These are phyloP conservation scores for Microtus richardsoni DNA, from an alignment of 2,113 vertebrate genomes.

Conservation along the genomic window DNA sequence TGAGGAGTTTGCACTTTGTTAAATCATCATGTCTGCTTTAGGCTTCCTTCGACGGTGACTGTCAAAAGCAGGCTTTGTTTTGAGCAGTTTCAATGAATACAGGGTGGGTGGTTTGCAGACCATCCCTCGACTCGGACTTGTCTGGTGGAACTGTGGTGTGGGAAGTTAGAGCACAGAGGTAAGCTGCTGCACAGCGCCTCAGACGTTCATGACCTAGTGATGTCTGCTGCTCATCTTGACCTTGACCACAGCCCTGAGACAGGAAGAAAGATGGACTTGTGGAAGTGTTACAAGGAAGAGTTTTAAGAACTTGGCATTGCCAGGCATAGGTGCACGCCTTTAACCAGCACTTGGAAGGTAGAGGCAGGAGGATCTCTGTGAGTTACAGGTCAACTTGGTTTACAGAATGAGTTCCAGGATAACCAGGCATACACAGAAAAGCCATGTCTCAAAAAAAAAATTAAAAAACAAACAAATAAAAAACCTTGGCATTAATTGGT, in stretches of 20 bases:
- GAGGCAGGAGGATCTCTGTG: neutral
- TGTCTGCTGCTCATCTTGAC: neutral
- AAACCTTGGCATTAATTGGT: constrained; percentile 15
- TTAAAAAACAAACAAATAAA: neutral
- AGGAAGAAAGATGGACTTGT: neutral
- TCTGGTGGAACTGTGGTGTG: constrained; percentile 4
- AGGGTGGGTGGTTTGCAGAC: neutral
- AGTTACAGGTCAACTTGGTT: neutral
- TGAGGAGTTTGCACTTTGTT: neutral
- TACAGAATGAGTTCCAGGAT: neutral
- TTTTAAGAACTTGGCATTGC: constrained; percentile 14
- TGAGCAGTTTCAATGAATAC: neutral
- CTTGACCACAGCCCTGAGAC: neutral
- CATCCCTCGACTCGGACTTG: neutral
- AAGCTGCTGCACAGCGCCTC: neutral
- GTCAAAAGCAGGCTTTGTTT: constrained; percentile 23
- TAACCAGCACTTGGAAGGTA: neutral
- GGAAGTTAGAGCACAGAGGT: neutral
- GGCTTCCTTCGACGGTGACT: neutral
- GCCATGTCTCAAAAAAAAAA: neutral
- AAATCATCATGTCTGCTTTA: neutral
- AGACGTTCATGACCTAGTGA: neutral
- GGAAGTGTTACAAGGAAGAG: neutral
- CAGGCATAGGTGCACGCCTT: neutral
- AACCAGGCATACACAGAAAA: neutral